phyloP scores from a whole-genome alignment of 2,797 vertebrate species.

The Petrocephalus schoutedeni region DNA sequence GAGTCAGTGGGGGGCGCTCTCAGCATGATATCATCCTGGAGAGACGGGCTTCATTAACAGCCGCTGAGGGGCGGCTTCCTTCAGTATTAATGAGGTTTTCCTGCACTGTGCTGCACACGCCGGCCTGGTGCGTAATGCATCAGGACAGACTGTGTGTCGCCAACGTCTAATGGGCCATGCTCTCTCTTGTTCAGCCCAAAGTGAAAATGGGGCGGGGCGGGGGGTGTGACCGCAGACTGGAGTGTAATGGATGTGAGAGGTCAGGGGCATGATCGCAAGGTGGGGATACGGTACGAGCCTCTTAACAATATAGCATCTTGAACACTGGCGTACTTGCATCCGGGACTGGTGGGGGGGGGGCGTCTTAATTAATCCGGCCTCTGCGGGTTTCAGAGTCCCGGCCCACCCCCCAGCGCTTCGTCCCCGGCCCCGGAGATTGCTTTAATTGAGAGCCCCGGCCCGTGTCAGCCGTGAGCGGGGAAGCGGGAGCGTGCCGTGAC shows the following conservation, averaged over 20 bases:
- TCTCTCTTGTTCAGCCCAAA: not conserved
- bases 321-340: not conserved
- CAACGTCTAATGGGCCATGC: slow-evolving; percentile 16
- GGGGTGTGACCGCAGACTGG: not conserved
- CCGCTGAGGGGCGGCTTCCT: slow-evolving; percentile 27
- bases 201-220: not conserved
- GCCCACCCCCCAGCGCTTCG: not conserved
- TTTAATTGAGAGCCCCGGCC: slow-evolving; percentile 2
- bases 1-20: slow-evolving; percentile 23
- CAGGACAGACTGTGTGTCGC: slow-evolving; percentile 23
- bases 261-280: not conserved
- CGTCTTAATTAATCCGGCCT: slow-evolving; percentile 7
- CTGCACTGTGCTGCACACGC: slow-evolving; percentile 24
- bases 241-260: not conserved
- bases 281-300: not conserved
- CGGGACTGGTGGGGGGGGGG: not conserved
- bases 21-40: slow-evolving; percentile 27
- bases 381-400: not conserved
- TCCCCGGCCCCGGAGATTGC: not conserved
- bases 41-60: slow-evolving; percentile 34
- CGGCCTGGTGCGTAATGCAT: slow-evolving; percentile 33
- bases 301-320: not conserved
- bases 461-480: not conserved
- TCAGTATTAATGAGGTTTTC: slow-evolving; percentile 32
- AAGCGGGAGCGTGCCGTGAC: not conserved